phyloP scores from a whole-genome alignment of 1,140 invertebrate species.

The Eubasilissa regina region DNA sequence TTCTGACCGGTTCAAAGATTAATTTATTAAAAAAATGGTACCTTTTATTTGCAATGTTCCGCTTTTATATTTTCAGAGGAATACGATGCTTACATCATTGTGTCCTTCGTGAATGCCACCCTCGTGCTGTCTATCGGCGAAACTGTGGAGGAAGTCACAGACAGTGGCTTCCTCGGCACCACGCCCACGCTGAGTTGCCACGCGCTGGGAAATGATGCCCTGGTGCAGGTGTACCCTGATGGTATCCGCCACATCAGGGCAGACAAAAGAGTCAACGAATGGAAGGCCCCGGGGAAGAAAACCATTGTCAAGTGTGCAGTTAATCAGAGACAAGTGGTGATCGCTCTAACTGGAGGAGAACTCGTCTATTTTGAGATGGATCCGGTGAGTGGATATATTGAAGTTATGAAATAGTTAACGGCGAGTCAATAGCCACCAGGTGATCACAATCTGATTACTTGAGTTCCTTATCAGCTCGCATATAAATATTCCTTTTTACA shows the following conservation, averaged over 20 bases:
- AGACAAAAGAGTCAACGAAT: constrained; percentile 98
- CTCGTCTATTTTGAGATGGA: constrained; percentile 99
- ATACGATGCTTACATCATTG: constrained; percentile 99
- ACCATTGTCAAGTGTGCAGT: constrained; percentile 98
- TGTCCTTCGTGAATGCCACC: constrained; percentile 99
- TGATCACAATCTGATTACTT: constrained; percentile 10
- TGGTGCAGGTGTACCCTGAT: constrained; percentile 99
- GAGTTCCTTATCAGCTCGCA: constrained; percentile 44
- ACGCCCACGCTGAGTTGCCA: constrained; percentile 98
- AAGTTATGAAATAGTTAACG: neutral
- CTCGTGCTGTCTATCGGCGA: constrained; percentile 99
- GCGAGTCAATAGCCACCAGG: constrained; percentile 40
- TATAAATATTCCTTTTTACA: constrained; percentile 16
- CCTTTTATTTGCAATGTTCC: constrained; percentile 35
- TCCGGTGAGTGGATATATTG: constrained; percentile 79
- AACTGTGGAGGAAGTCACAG: constrained; percentile 99
- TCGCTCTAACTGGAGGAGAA: constrained; percentile 97
- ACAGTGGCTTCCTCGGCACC: constrained; percentile 98
- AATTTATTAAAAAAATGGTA: neutral
- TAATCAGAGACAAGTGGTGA: constrained; percentile 98
- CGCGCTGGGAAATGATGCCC: constrained; percentile 96
- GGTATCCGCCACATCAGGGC: constrained; percentile 98
- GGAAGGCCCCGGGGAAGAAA: constrained; percentile 98
- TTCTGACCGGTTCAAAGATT: neutral
- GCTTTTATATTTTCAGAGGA: constrained; percentile 88